Percentiles rank a stretch among this genome's conserved stretches.
Evolutionary conservation across 2,888 invertebrate genomes (phyloP).

Genomic region (Criorhina ranunculi): DNA sequence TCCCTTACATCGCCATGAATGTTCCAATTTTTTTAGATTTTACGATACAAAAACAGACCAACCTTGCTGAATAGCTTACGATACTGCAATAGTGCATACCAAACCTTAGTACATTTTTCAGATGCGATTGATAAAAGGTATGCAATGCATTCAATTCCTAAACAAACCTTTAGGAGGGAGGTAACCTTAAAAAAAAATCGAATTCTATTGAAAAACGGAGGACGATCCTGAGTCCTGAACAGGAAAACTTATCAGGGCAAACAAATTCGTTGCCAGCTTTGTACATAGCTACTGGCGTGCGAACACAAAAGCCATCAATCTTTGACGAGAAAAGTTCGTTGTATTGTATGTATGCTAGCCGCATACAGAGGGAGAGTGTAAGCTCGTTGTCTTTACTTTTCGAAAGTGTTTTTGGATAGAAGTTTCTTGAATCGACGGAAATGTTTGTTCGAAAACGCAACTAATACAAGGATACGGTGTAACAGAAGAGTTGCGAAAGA

Average conservation of each 20-base stretch:
- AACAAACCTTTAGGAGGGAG: not conserved
- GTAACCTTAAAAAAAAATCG: slow-evolving; percentile 9
- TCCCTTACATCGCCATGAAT: slow-evolving; percentile 51
- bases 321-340: slow-evolving; percentile 59
- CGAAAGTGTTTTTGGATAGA: slow-evolving; percentile 65
- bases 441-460: slow-evolving; percentile 50
- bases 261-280: slow-evolving; percentile 57
- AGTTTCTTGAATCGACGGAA: slow-evolving; percentile 65
- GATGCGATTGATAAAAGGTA: slow-evolving; percentile 50
- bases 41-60: slow-evolving; percentile 23
- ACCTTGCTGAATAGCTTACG: slow-evolving; percentile 21
- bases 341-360: slow-evolving; percentile 38
- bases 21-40: slow-evolving; percentile 54
- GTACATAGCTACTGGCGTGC: slow-evolving; percentile 51
- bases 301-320: slow-evolving; percentile 72
- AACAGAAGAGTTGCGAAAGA: too few species aligned
- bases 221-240: slow-evolving; percentile 20
- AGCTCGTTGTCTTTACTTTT: slow-evolving; percentile 46
- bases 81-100: slow-evolving; percentile 15
- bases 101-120: slow-evolving; percentile 34
- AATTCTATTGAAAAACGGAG: slow-evolving; percentile 34
- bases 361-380: slow-evolving; percentile 40
- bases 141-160: slow-evolving; percentile 44
- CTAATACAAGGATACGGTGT: not conserved
- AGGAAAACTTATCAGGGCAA: slow-evolving; percentile 59